Evolutionary conservation across 1,140 invertebrate species (phyloP).

Genomic region (Musca domestica): DNA sequence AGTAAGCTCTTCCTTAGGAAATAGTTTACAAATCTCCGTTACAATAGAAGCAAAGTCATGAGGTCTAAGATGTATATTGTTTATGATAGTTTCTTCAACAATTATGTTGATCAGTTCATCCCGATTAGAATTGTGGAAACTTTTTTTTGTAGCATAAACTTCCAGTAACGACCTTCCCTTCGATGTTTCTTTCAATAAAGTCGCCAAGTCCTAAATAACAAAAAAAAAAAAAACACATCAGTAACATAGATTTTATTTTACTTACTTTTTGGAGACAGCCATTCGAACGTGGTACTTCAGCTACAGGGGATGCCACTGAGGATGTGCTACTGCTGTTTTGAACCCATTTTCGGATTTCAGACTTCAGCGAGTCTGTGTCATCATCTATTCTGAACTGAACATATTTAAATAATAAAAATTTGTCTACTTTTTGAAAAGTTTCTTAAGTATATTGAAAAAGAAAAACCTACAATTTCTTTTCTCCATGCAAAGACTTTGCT

Average conservation of each 20-base stretch:
- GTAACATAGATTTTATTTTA: neutral
- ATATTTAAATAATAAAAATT: conserved; percentile 12
- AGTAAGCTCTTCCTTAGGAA: too few relatives aligned
- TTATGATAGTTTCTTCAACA: neutral
- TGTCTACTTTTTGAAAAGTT: neutral
- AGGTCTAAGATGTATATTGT: too few relatives aligned
- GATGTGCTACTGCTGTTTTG: too few relatives aligned
- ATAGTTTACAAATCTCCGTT: too few relatives aligned
- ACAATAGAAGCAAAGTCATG: too few relatives aligned
- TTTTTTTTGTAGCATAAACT: neutral
- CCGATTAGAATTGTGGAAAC: neutral
- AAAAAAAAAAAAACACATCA: neutral
- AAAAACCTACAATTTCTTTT: neutral
- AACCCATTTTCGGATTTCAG: too few relatives aligned
- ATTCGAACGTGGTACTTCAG: too few relatives aligned
- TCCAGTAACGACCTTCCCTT: neutral
- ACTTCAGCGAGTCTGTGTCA: neutral
- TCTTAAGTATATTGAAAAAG: neutral
- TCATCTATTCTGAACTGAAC: conserved; percentile 1
- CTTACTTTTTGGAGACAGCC: neutral
- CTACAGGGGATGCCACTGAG: too few relatives aligned
- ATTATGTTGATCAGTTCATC: conserved; percentile 7
- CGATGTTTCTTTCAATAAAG: neutral
- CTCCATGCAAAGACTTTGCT: conserved; percentile 8
- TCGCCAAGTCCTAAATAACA: conserved; percentile 1